A percentile compares a stretch with the other conserved stretches of the same genome.
Evolutionary conservation across 1,140 invertebrate genomes (phyloP).

Genomic region (Psix sp.): DNA sequence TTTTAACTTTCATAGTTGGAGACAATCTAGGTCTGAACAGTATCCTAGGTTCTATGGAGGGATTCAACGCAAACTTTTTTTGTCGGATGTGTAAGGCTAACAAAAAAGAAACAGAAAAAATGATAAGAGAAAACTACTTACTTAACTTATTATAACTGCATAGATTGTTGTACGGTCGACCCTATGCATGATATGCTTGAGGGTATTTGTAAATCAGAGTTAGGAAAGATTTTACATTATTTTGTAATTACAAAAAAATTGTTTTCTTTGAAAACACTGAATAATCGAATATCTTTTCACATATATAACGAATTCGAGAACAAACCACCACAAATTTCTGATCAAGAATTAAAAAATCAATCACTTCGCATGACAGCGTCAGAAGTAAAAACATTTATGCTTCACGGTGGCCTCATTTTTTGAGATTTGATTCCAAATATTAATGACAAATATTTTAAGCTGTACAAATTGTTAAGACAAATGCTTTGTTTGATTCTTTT

Average conservation of each 20-base stretch:
- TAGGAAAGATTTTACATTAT: slow-evolving; percentile 19
- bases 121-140: slow-evolving; percentile 17
- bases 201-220: slow-evolving; percentile 34
- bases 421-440: slow-evolving; percentile 15
- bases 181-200: slow-evolving; percentile 37
- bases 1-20: slow-evolving; percentile 24
- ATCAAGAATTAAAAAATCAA: slow-evolving; percentile 14
- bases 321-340: slow-evolving; percentile 10
- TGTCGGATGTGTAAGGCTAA: slow-evolving; percentile 40
- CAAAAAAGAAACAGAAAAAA: slow-evolving; percentile 3
- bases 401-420: too few species aligned
- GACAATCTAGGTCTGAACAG: slow-evolving; percentile 38
- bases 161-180: slow-evolving; percentile 28
- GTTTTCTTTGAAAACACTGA: slow-evolving; percentile 26
- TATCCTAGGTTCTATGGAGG: slow-evolving; percentile 32
- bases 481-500: slow-evolving; percentile 20
- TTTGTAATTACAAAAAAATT: slow-evolving; percentile 31
- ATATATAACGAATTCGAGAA: slow-evolving; percentile 20
- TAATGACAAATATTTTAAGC: slow-evolving; percentile 17
- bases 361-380: slow-evolving; percentile 20
- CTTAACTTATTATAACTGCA: slow-evolving; percentile 17
- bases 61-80: slow-evolving; percentile 35
- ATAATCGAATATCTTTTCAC: slow-evolving; percentile 20
- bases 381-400: slow-evolving; percentile 27
- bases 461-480: slow-evolving; percentile 20